A percentile compares a stretch with the other conserved stretches of the same genome.
These are phyloP conservation scores for Oreochromis aureus DNA, from an alignment of 2,113 vertebrate genomes.

Conservation along the genomic window DNA sequence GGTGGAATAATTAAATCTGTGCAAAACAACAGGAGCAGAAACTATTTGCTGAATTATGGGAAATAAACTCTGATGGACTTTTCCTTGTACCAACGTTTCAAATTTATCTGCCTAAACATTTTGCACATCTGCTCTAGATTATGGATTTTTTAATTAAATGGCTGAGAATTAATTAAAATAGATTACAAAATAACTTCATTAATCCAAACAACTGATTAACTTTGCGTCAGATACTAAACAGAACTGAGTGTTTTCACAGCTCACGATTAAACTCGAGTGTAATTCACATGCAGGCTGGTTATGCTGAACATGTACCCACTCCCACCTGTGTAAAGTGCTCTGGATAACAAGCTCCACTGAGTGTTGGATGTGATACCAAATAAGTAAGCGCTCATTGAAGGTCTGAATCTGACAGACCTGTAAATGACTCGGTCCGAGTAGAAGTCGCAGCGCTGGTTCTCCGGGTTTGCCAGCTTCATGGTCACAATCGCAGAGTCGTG, in stretches of 20 bases:
- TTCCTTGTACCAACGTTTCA: background rate
- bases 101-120: background rate
- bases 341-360: background rate
- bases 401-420: constrained; percentile 53
- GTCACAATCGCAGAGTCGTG: constrained; percentile 21
- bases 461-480: constrained; percentile 61
- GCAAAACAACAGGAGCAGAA: background rate
- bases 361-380: background rate
- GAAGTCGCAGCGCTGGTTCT: constrained; percentile 64
- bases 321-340: background rate
- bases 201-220: background rate
- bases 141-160: background rate
- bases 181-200: background rate
- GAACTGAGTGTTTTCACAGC: background rate
- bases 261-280: background rate
- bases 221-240: background rate
- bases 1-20: background rate
- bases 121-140: background rate
- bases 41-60: background rate
- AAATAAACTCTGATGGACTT: background rate
- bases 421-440: constrained; percentile 54
- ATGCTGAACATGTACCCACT: constrained; percentile 18
- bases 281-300: background rate
- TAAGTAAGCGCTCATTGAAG: background rate
- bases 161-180: background rate